Conservation (phyloP, 2,797 vertebrate species). For the Ispidina lecontei region DNA sequence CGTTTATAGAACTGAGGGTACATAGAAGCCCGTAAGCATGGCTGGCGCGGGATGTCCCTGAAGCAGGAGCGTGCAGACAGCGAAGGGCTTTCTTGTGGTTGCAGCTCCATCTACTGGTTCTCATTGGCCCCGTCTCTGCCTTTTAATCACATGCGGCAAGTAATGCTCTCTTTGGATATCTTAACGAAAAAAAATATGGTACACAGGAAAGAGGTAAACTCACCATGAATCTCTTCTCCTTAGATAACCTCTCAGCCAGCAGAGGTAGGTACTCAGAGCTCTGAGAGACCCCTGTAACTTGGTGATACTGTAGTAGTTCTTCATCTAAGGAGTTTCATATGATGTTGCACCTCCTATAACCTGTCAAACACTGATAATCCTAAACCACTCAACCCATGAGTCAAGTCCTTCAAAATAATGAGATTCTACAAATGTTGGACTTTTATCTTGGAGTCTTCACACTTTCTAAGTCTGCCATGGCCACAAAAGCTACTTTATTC, state of each 20-base stretch:
- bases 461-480: neutral
- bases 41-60: neutral
- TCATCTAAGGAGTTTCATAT: neutral
- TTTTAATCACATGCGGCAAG: neutral
- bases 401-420: neutral
- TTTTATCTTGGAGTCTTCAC: neutral
- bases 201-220: neutral
- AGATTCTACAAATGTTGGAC: neutral
- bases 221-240: neutral
- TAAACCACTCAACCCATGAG: neutral
- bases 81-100: neutral
- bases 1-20: neutral
- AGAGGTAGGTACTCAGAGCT: neutral
- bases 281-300: neutral
- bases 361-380: neutral
- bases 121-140: too few relatives aligned
- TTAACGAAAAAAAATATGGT: fast-evolving
- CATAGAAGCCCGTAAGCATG: fast-evolving
- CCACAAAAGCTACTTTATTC: neutral
- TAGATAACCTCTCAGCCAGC: neutral
- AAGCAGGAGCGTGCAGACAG: too few relatives aligned
- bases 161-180: too few relatives aligned
- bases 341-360: neutral
- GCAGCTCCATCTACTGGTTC: constrained; percentile 50
- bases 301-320: neutral